Evolutionary conservation across 2,113 vertebrate genomes (phyloP).

Genomic region (Galbula dea): DNA sequence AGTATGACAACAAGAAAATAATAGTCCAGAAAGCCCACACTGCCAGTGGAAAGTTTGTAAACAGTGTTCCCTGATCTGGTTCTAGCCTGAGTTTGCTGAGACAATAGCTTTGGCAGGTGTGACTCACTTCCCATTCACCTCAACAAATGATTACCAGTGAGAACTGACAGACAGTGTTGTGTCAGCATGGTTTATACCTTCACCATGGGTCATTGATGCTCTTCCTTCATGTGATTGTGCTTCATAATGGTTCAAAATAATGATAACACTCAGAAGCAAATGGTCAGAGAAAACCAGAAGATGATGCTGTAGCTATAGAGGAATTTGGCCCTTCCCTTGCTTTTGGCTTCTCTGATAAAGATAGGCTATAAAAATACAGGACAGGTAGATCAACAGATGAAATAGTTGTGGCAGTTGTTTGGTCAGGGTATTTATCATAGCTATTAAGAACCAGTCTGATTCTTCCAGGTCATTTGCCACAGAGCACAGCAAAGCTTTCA

Average conservation of each 20-base stretch:
- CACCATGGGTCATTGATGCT: background rate
- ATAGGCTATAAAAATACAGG: background rate
- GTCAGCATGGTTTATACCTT: background rate
- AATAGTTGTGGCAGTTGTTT: background rate
- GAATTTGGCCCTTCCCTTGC: background rate
- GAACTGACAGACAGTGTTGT: background rate
- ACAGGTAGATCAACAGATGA: background rate
- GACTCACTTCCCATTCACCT: background rate
- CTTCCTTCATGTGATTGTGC: background rate
- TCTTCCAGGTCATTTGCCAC: slow-evolving; percentile 3
- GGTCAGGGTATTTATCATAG: background rate
- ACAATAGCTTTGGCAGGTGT: background rate
- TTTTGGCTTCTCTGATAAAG: background rate
- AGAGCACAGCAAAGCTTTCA: slow-evolving; percentile 4
- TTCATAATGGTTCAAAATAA: background rate
- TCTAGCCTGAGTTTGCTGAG: background rate
- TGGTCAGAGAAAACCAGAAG: background rate
- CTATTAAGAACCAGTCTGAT: background rate
- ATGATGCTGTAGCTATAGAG: background rate
- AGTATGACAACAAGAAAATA: slow-evolving; percentile 26
- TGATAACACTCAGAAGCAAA: background rate
- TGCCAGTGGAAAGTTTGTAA: background rate
- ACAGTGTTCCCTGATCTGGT: background rate
- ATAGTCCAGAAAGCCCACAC: background rate
- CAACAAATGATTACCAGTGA: background rate